These are phyloP conservation scores for Rhinogobio ventralis DNA, from an alignment of 2,797 vertebrate species.

Conservation along the genomic window DNA sequence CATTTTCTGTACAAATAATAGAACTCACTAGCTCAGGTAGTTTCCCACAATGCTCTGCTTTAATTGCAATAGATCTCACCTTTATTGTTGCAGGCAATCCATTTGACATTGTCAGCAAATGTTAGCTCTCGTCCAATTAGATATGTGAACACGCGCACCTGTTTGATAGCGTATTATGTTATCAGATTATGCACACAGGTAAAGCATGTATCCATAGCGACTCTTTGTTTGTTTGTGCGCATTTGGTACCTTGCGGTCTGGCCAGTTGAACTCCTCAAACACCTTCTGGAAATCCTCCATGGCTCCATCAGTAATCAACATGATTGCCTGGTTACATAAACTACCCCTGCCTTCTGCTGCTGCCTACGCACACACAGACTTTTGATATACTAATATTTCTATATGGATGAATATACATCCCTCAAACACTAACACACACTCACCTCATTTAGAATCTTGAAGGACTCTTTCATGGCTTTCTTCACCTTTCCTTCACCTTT, in stretches of 20 bases:
- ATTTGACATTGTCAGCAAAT: conserved; percentile 90
- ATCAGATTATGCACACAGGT: conserved; percentile 5
- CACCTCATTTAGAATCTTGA: conserved; percentile 90
- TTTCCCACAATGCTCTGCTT: not conserved
- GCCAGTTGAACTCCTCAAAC: conserved; percentile 94
- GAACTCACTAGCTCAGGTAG: not conserved
- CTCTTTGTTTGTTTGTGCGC: conserved; percentile 9
- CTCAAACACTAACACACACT: not conserved
- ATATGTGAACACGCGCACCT: conserved; percentile 97
- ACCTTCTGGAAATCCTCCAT: conserved; percentile 93
- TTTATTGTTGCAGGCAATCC: conserved; percentile 98
- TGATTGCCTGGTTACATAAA: conserved; percentile 96
- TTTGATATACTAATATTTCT: not conserved
- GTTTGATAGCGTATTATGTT: conserved; percentile 28
- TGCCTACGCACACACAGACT: conserved; percentile 75
- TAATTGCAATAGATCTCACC: conserved; percentile 72
- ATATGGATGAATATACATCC: not conserved
- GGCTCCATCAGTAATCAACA: conserved; percentile 95
- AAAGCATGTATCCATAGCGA: not conserved
- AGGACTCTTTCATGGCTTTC: conserved; percentile 91
- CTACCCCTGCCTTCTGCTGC: conserved; percentile 85
- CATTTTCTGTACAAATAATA: not conserved
- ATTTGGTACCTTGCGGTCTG: conserved; percentile 84
- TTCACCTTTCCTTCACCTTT: conserved; percentile 92
- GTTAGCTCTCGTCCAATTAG: conserved; percentile 95